These are phyloP conservation scores for Diaperis boleti DNA, from an alignment of 2,888 invertebrate genomes.

Conservation along the genomic window DNA sequence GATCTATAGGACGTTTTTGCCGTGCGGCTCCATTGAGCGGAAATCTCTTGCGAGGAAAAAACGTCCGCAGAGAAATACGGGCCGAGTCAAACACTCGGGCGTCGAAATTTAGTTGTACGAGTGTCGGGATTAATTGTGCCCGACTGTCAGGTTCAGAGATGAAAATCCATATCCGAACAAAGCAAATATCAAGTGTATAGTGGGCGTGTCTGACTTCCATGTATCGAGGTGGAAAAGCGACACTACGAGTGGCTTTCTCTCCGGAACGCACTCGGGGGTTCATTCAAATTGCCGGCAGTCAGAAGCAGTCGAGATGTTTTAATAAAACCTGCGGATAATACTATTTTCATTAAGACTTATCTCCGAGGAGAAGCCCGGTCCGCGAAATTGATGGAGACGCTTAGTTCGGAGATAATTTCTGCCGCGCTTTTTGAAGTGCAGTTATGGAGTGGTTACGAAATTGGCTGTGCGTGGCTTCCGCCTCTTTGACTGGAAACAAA, in stretches of 20 bases:
- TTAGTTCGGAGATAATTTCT: too few relatives aligned
- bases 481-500: too few relatives aligned
- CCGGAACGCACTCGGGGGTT: too few relatives aligned
- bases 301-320: too few relatives aligned
- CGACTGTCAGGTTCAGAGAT: conserved; percentile 37
- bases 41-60: conserved; percentile 25
- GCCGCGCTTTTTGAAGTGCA: too few relatives aligned
- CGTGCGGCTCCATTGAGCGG: conserved; percentile 8
- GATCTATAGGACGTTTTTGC: conserved; percentile 29
- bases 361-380: too few relatives aligned
- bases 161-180: conserved; percentile 40
- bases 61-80: conserved; percentile 14
- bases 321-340: too few relatives aligned
- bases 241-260: conserved; percentile 22
- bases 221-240: conserved; percentile 38
- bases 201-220: conserved; percentile 41
- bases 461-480: too few relatives aligned
- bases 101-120: conserved; percentile 18
- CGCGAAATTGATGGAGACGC: too few relatives aligned
- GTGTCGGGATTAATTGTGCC: conserved; percentile 40
- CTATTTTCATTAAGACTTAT: too few relatives aligned
- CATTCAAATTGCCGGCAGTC: too few relatives aligned
- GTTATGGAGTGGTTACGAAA: too few relatives aligned
- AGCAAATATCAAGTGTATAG: conserved; percentile 33
- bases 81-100: conserved; percentile 14